Conservation (phyloP, 2,888 invertebrate species). For the Euproctis similis region DNA sequence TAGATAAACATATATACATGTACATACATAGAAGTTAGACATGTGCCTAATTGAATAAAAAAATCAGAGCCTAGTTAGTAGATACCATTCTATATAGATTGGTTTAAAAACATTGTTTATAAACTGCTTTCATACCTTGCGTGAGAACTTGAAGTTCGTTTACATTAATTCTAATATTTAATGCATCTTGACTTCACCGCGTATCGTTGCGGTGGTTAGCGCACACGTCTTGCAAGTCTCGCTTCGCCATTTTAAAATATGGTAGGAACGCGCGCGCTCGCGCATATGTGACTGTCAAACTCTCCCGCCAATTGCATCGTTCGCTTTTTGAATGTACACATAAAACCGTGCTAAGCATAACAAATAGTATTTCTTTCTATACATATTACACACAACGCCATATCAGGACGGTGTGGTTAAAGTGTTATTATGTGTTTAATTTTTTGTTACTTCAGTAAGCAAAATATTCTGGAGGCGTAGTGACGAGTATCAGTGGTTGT, state of each 20-base stretch:
- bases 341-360: slow-evolving; percentile 55
- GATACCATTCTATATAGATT: too few relatives aligned
- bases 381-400: slow-evolving; percentile 49
- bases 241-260: slow-evolving; percentile 45
- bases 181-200: slow-evolving; percentile 38
- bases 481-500: slow-evolving; percentile 23
- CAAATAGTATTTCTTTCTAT: slow-evolving; percentile 47
- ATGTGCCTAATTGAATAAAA: too few relatives aligned
- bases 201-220: slow-evolving; percentile 23
- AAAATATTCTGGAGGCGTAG: slow-evolving; percentile 26
- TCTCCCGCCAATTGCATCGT: slow-evolving; percentile 48
- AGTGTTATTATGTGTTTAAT: slow-evolving; percentile 49
- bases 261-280: slow-evolving; percentile 43
- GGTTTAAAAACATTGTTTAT: too few relatives aligned
- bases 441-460: slow-evolving; percentile 40
- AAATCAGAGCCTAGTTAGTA: too few relatives aligned
- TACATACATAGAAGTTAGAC: too few relatives aligned
- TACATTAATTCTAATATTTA: slow-evolving; percentile 38
- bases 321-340: slow-evolving; percentile 48
- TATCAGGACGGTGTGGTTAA: slow-evolving; percentile 53
- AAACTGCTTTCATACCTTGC: slow-evolving; percentile 42
- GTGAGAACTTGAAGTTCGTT: slow-evolving; percentile 36
- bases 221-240: slow-evolving; percentile 26
- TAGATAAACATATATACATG: too few relatives aligned
- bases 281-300: slow-evolving; percentile 36